A percentile compares a stretch with the other conserved stretches of the same genome.
phyloP scores from a whole-genome alignment of 2,797 vertebrate species.

The Rhabdomys pumilio region DNA sequence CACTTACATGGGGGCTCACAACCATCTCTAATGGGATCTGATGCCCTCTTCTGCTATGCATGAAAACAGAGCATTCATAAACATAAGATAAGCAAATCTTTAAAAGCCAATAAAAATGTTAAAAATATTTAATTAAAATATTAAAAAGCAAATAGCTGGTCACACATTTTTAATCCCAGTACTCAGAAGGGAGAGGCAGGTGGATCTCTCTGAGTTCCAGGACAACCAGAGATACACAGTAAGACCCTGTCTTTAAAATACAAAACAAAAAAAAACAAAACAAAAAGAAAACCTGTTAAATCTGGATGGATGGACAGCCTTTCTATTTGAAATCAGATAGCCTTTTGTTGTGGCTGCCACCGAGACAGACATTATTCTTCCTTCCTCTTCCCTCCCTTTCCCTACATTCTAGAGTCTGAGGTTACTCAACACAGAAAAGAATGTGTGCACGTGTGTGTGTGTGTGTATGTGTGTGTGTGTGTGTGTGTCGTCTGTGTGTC shows the following conservation, averaged over 20 bases:
- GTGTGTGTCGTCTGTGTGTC: too few species aligned
- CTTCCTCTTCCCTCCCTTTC: too few species aligned
- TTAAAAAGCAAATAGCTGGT: neutral
- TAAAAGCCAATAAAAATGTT: neutral
- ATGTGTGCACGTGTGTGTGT: neutral
- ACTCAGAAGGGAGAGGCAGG: neutral
- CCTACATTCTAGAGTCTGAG: neutral
- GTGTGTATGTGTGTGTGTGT: neutral
- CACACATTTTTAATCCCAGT: neutral
- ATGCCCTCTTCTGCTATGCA: neutral
- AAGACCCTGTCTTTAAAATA: neutral
- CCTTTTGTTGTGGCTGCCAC: constrained; percentile 45
- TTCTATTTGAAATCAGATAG: constrained; percentile 54
- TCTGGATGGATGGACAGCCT: neutral
- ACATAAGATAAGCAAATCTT: neutral
- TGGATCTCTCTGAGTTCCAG: neutral
- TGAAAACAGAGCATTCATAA: neutral
- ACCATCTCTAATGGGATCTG: neutral
- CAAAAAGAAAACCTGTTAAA: neutral
- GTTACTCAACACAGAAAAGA: constrained; percentile 33
- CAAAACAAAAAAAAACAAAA: neutral
- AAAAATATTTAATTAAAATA: too few species aligned
- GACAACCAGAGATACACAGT: neutral
- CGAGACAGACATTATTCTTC: neutral
- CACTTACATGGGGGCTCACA: neutral